Evolutionary conservation across 1,140 invertebrate species (phyloP), one percentile per base, ranked within the genome.

Genomic region (Kradibia gibbosae): DNA sequence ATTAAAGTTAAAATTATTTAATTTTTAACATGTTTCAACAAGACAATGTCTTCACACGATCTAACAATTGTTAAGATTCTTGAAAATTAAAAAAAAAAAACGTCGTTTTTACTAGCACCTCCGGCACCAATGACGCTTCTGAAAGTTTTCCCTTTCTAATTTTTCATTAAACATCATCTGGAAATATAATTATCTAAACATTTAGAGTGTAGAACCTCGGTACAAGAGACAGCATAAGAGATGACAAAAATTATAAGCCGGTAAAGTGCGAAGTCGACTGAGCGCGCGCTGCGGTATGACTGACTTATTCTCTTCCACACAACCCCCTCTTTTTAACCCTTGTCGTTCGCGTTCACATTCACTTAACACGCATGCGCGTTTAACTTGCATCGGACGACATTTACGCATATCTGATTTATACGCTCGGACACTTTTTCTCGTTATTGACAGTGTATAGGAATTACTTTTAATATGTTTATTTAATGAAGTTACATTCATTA

Each of bases 281-380:
- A 89, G 88, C 90, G 90, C 90, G 90, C 90, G 90, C 89, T 88
- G 88, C 89, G 90, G 89, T 90, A 86, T 90, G 89, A 91, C 90
- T 91, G 90, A 91, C 88, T 91, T 88, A 89, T 90, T 89, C 88
- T 88, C 87, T 86, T 88, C 90, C 89, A 82, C 83, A 80, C 60
- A 53, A 55, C 85, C 82, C 84, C 86, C 71, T 73, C 84, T 85
- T 83, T 82, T 73, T 36, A 60, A 85, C 88, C 89, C 88, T 15
- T 67, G 15, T 22, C 17, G 7, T 39, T 17, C 28, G 28, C 39
- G 70, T 48, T 71, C 42, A 71, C 42, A 25, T 71, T 71, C 45
- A 76, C 22, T 55, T 28, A 31, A 22, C 20, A 48, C 45, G 71
- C 45, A 55, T 53, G 71, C 45, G 71, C 45, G 71, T 28, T 48